Base-by-base conservation (phyloP, 2,113 vertebrate genomes). In the Tinamus guttatus region DNA sequence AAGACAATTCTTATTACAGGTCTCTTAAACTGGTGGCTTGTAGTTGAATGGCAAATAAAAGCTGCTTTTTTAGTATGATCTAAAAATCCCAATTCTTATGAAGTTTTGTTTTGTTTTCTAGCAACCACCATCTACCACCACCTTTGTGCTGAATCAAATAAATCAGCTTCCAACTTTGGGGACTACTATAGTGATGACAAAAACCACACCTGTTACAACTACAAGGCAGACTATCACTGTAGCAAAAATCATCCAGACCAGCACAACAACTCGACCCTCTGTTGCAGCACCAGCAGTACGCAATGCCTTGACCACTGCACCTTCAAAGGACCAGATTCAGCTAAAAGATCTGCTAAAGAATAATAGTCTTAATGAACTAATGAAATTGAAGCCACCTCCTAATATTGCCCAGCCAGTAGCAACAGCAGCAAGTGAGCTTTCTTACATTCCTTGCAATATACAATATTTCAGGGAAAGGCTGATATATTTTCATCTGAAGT, bases 131-230 rank as follows among this genome's bases (percentile, higher is more conserved):
- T 99, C 99, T 80, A 99, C 99, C 92, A 99, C 99, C 88, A 99
- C 99, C 3, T 99, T 99, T 97, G 99, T 99, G 97, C 98, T 99
- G 97, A 99, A 99, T 98, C 99, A 99, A 95, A 99, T 99, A 92
- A 99, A 99, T 98, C 99, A 99, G 96, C 98, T 99, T 96, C 99
- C 99, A 13, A 99, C 99, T 11, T 97, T 99, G 70, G 99, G 99
- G 89, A 98, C 98, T 68, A 98, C 98, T 28, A 98, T 99, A 74
- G 98, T 98, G 73, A 99, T 98, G 97, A 98, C 99, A 94, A 99
- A 99, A 96, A 99, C 99, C 6, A 98, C 99, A 7, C 98, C 98
- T 13, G 98, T 98, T 51, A 99, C 99, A 54, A 98, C 98, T 0
- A 98, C 98, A 18, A 98, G 99, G 82, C 99, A 99, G 80, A 99